Evolutionary conservation across 2,888 invertebrate species (phyloP).

Genomic region (Dolichopus griseipennis): DNA sequence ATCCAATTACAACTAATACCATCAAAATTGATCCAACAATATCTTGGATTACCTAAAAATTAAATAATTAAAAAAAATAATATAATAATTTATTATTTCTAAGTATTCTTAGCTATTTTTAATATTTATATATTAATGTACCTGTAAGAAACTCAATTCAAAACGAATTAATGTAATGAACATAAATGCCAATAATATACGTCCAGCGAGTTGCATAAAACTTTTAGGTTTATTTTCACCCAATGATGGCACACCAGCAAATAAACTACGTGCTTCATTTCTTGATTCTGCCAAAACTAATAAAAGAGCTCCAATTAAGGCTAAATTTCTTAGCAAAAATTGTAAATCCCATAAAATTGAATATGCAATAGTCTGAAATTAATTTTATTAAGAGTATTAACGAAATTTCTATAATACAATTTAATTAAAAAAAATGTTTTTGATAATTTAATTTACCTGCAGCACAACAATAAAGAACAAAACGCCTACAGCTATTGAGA

Average conservation of each 20-base stretch:
- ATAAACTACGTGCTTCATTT: conserved; percentile 86
- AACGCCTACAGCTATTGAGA: conserved; percentile 82
- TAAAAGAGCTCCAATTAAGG: conserved; percentile 92
- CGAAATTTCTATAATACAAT: conserved; percentile 22
- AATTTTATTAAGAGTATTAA: too few species aligned
- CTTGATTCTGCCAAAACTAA: conserved; percentile 93
- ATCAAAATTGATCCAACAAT: conserved; percentile 89
- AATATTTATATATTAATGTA: conserved; percentile 34
- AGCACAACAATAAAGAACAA: conserved; percentile 93
- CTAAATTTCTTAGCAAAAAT: conserved; percentile 91
- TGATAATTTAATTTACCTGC: conserved; percentile 57
- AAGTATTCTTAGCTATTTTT: neutral
- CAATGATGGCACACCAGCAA: conserved; percentile 87
- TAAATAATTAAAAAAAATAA: conserved; percentile 16
- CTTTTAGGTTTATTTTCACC: conserved; percentile 96
- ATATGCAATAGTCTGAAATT: conserved; percentile 81
- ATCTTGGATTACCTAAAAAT: conserved; percentile 74
- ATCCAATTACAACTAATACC: conserved; percentile 92
- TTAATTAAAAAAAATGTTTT: conserved; percentile 8
- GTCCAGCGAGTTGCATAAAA: conserved; percentile 90
- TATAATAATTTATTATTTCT: neutral
- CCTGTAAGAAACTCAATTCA: conserved; percentile 82
- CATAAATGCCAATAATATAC: conserved; percentile 96
- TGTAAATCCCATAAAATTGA: conserved; percentile 98
- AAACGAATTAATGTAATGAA: conserved; percentile 92